Base-by-base conservation (phyloP, 2,888 invertebrate genomes). In the Drosophila mayaguana region DNA sequence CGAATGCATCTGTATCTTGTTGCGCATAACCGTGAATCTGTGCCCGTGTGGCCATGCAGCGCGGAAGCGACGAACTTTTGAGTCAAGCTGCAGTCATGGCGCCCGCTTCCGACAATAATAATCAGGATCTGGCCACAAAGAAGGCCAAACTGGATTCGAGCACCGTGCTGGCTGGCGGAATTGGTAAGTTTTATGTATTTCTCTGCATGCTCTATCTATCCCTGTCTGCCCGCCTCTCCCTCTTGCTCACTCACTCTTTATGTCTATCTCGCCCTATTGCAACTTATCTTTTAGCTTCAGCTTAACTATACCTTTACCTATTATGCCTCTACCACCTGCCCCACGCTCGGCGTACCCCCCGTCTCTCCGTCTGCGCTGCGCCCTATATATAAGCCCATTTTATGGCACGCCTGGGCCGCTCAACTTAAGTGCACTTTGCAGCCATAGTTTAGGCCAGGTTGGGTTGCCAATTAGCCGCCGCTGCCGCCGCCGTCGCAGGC, bases 1-100 rank as follows among this genome's bases (percentile, higher is more conserved):
- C 36, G 36, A 38, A 38, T 38, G 7, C 36, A 60, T 48, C 62
- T 80, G 63, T 54, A 60, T 66, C 62, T 72, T 65, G 53, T 48
- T 38, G 36, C 36, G 36, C 36, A 38, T 38, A 38, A 38, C 16
- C 7, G 36, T 38, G 36, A 54, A 76, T 73, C 46, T 50, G 48
- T 64, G 61, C 65, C 43, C 50, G 56, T 62, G 55, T 63, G 67
- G 77, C 57, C 61, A 57, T 72, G 60, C 96, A 98, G 98, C 97
- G 98, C 95, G 98, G 98, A 94, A 98, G 98, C 93, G 98, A 98
- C 96, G 98, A 98, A 95, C 96, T 98, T 94, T 95, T 98, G 94
- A 97, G 97, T 94, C 97, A 97, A 95, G 96, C 97, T 94, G 97
- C 97, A 94, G 97, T 98, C 93, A 97, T 98, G 96, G 97, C 97